A percentile compares a stretch with the other conserved stretches of the same genome.
Evolutionary conservation across 2,888 invertebrate species (phyloP).

Genomic region (Operophtera brumata): DNA sequence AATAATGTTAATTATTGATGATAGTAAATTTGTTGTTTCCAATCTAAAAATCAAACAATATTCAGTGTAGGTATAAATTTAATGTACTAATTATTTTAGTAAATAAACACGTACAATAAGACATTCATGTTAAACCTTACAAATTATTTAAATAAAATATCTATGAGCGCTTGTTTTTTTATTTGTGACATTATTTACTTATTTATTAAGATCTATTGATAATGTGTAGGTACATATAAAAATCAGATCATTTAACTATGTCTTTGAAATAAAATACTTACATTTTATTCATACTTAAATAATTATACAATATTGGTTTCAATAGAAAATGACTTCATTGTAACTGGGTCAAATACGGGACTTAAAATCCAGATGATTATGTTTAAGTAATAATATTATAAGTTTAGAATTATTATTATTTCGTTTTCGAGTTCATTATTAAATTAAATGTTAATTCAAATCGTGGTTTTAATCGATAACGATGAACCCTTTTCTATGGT

Average conservation of each 20-base stretch:
- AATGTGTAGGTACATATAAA: slow-evolving; percentile 45
- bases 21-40: too few species aligned
- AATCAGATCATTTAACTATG: slow-evolving; percentile 61
- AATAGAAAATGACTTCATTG: slow-evolving; percentile 51
- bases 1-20: too few species aligned
- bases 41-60: slow-evolving; percentile 24
- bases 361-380: slow-evolving; percentile 28
- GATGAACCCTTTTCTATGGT: slow-evolving; percentile 7
- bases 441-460: not conserved
- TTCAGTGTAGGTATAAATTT: slow-evolving; percentile 56
- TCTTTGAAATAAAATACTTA: slow-evolving; percentile 40
- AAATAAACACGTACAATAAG: slow-evolving; percentile 69
- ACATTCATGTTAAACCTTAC: slow-evolving; percentile 62
- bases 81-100: slow-evolving; percentile 71
- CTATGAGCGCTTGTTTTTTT: slow-evolving; percentile 33
- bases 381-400: not conserved
- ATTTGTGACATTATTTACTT: slow-evolving; percentile 49
- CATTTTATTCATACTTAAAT: slow-evolving; percentile 34
- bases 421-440: slow-evolving; percentile 10
- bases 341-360: slow-evolving; percentile 36
- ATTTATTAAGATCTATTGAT: slow-evolving; percentile 43
- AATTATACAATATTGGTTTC: slow-evolving; percentile 33
- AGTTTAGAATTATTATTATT: not conserved
- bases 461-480: slow-evolving; percentile 18
- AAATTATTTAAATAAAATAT: slow-evolving; percentile 31